Base-by-base conservation (phyloP, 2,797 vertebrate genomes). In the Chelmon rostratus region DNA sequence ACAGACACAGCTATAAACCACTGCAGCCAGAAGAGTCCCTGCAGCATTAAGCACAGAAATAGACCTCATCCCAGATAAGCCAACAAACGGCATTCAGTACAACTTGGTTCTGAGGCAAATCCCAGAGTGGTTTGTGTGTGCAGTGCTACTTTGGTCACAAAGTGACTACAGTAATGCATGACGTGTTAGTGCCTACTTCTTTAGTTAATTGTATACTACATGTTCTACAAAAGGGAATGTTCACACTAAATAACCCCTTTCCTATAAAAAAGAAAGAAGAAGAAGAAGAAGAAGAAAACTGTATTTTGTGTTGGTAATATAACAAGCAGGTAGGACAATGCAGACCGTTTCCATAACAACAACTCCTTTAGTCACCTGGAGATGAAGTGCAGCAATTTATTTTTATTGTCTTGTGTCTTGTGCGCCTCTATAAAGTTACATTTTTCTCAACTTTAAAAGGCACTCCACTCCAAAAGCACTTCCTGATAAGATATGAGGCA, bases 121-220 rank as follows among this genome's bases (percentile, higher is more conserved):
- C 75, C 76, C 79, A 76, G 76, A 85, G 78, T 62, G 44, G 53
- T 78, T 77, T 79, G 68, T 79, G 79, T 78, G 56, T 85, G 74
- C 70, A 83, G 78, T 52, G 62, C 81, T 89, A 87, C 79, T 56
- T 74, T 73, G 78, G 89, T 89, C 89, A 92, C 85, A 87, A 86
- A 80, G 78, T 84, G 49, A 85, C 90, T 89, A 94, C 56, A 75
- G 82, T 72, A 90, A 92, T 92, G 92, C 83, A 95, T 94, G 94
- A 91, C 79, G 73, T 82, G 92, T 95, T 95, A 95, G 93, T 93
- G 52, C n/a, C 86, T 88, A 90, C 66, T 50, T 65, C 59, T 70
- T 76, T 40, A 37, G 79, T 86, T 82, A 84, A 76, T 25, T 69
- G 37, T 76, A 83, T 69, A 63, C 68, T 72, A 52, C 12, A 42